Evolutionary conservation across 2,888 invertebrate genomes (phyloP), one percentile per base, ranked within the genome.

Genomic region (Chloroclysta siterata): DNA sequence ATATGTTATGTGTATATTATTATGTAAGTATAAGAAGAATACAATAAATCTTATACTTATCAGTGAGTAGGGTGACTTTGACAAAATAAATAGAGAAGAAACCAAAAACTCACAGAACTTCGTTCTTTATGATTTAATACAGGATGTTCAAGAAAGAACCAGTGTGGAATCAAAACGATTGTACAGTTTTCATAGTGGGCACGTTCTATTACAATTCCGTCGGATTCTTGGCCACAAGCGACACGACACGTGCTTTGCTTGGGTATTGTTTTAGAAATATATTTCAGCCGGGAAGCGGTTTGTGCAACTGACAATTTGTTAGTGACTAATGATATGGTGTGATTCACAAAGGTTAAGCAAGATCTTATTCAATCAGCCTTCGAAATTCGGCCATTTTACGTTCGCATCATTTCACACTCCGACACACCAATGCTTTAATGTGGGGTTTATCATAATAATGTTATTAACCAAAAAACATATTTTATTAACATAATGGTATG

Each of bases 141-240:
- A 11, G 36, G 1, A 39, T 39, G 36, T 11, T 11, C 1, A 39
- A 11, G 11, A 39, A 39, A 11, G 36, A 39, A 39, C 36, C 11
- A 2, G 11, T 46, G 46, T 46, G 11, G 8, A 46, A 10, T 17
- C 11, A 11, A 46, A 17, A 17, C 46, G 17, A 15, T 36, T 6
- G 15, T 33, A 13, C 33, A 47, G 33, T 36, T 33, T 29, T 22
- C 44, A 28, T 17, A 58, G 47, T 58, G 44, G 44, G 36, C 15
- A 52, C 11, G 57, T 47, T 54, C 65, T 66, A 58, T 65, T 65
- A 63, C 46, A 53, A 63, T 68, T 62, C 60, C 63, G 47, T 69
- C 57, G 47, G 63, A 71, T 70, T 71, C 69, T 72, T 72, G 72
- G 72, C 72, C 59, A 63, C 55, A 63, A 53, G 41, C 48, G 63